Percentiles rank a stretch among this genome's conserved stretches.
These are phyloP conservation scores for Xylocampa areola DNA, from an alignment of 2,888 invertebrate species.

Conservation along the genomic window DNA sequence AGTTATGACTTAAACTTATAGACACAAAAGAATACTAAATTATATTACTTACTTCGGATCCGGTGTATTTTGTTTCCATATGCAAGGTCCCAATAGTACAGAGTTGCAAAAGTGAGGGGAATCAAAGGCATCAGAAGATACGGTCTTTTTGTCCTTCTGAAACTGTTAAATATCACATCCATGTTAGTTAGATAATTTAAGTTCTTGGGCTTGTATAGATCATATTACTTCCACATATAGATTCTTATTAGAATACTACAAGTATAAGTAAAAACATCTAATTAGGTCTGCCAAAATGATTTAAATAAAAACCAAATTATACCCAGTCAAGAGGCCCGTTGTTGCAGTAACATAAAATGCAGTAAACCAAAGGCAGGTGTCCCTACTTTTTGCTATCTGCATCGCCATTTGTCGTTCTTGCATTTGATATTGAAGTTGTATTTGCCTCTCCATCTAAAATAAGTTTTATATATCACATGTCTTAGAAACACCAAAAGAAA, in stretches of 20 bases:
- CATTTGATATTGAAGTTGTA: constrained; percentile 94
- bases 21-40: not conserved
- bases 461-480: constrained; percentile 1
- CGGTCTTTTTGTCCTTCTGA: constrained; percentile 90
- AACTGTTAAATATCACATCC: constrained; percentile 75
- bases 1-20: too few relatives aligned
- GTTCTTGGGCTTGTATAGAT: not conserved
- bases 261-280: too few relatives aligned
- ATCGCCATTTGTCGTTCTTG: constrained; percentile 93
- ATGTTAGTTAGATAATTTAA: not conserved
- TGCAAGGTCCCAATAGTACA: constrained; percentile 93
- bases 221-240: too few relatives aligned
- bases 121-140: constrained; percentile 91
- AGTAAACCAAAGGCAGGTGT: constrained; percentile 93
- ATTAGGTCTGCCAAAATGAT: too few relatives aligned
- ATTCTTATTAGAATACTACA: too few relatives aligned
- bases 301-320: constrained; percentile 34
- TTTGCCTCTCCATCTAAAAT: constrained; percentile 93
- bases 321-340: constrained; percentile 88
- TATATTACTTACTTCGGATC: constrained; percentile 91
- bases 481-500: constrained; percentile 5
- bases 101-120: constrained; percentile 92
- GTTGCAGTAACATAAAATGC: constrained; percentile 91
- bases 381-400: constrained; percentile 92
- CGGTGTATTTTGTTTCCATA: constrained; percentile 94